Evolutionary conservation across 2,797 vertebrate species (phyloP), one percentile per base, ranked within the genome.

Genomic region (Chelmon rostratus): DNA sequence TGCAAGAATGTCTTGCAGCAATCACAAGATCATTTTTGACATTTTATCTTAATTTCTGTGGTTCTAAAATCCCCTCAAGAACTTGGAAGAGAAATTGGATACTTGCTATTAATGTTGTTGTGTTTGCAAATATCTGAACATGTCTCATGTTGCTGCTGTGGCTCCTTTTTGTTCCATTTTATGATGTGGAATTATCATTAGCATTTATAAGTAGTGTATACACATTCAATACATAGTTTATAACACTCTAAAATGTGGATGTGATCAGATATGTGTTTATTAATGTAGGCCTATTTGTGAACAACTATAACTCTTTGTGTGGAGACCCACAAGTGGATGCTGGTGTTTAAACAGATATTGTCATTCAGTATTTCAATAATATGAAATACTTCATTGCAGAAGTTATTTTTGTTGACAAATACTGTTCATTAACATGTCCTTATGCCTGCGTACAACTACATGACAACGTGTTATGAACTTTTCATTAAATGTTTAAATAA

Each of bases 1-100:
- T 53, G 74, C 71, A 66, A 72, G 50, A 78, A 82, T 70, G 54
- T 62, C 71, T 54, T 7, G 25, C 50, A 57, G 82, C 70, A 68
- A 16, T 84, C 73, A 38, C 53, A 75, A 38, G 79, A 78, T 76
- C 38, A 58, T 21, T 21, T 33, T 62, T 35, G n/a, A 57, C 50
- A 65, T 44, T 76, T 78, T 53, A 68, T 68, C 64, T 78, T 56
- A 18, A 59, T 73, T 61, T 70, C 46, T 50, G 15, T 40, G 52
- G 13, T 19, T 67, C n/a, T 56, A 15, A 64, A 66, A 70, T 44
- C n/a, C 15, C 19, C 46, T 25, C 25, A 44, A 23, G 5, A 47
- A 68, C 23, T 52, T 19, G 10, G 8, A 57, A 12, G 61, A 18
- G 37, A 19, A 35, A 38, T 8, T 50, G 44, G 6, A 46, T 16